A percentile compares a stretch with the other conserved stretches of the same genome.
These are phyloP conservation scores for Caenorhabditis imperialis DNA, from an alignment of 2,888 invertebrate species.

Conservation along the genomic window DNA sequence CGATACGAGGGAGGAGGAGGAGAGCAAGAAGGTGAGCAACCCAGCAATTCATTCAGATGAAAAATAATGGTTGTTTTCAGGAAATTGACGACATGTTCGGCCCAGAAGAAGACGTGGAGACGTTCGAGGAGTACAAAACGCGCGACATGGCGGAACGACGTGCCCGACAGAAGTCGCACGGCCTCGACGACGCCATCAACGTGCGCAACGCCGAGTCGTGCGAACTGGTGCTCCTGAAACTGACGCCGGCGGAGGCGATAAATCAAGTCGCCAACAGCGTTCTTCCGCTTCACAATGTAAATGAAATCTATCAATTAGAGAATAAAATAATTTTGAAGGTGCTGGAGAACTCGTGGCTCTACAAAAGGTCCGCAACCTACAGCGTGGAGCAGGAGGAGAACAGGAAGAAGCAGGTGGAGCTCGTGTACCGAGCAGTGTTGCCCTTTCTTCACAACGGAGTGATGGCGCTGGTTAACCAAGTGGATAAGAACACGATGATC, in stretches of 20 bases:
- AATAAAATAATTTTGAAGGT: too few relatives aligned
- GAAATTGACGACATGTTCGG: too few relatives aligned
- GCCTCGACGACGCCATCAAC: background rate
- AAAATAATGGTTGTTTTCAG: too few relatives aligned
- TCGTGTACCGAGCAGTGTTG: background rate
- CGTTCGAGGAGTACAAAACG: too few relatives aligned
- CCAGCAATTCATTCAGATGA: too few relatives aligned
- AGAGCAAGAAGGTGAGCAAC: too few relatives aligned
- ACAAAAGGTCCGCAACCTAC: too few relatives aligned
- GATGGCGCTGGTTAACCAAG: background rate
- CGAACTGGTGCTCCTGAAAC: background rate
- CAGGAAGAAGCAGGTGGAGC: background rate
- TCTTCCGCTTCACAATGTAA: slow-evolving; percentile 6
- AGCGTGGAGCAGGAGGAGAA: too few relatives aligned
- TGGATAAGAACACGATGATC: slow-evolving; percentile 6
- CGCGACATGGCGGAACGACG: background rate
- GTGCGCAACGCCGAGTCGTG: background rate
- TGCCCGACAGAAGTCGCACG: background rate
- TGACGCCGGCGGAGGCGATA: background rate
- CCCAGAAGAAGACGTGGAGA: too few relatives aligned
- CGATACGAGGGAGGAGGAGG: background rate
- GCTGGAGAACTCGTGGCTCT: too few relatives aligned
- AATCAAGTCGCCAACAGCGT: background rate
- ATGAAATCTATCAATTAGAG: too few relatives aligned
- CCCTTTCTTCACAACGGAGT: background rate